Percentiles rank a stretch among this genome's conserved stretches.
These are phyloP conservation scores for Archips crataeganus DNA, from an alignment of 2,888 invertebrate genomes.

Conservation along the genomic window DNA sequence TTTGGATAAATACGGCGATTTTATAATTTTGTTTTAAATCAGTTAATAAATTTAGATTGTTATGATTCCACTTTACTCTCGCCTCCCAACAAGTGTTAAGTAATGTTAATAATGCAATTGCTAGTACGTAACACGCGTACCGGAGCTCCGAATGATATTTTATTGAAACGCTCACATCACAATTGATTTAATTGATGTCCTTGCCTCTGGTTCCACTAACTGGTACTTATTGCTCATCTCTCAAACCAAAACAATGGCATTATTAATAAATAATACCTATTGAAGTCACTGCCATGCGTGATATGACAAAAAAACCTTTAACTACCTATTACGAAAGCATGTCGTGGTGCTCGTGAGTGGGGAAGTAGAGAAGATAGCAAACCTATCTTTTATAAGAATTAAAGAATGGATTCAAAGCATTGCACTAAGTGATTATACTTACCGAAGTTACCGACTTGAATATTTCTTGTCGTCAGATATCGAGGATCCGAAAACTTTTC, in stretches of 20 bases:
- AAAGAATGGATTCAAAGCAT: no score
- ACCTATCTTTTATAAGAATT: no score
- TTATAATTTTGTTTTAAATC: not conserved
- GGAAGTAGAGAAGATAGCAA: not conserved
- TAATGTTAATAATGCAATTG: conserved; percentile 24
- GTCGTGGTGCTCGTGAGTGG: not conserved
- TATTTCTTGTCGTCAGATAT: conserved; percentile 70
- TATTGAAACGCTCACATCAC: conserved; percentile 51
- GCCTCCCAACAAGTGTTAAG: conserved; percentile 21
- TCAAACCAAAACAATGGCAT: not conserved
- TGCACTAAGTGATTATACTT: not conserved
- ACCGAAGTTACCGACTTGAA: not conserved
- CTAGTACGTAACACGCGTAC: not conserved
- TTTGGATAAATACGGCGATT: not conserved
- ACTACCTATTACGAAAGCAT: not conserved
- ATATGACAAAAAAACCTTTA: not conserved
- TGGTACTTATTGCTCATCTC: conserved; percentile 7
- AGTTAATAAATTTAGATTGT: conserved; percentile 20
- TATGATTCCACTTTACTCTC: not conserved
- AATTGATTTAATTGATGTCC: conserved; percentile 71
- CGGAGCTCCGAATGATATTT: conserved; percentile 15
- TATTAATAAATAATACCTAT: not conserved
- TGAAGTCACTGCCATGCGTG: not conserved
- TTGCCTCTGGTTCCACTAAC: conserved; percentile 50
- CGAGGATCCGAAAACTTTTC: conserved; percentile 87